These are phyloP conservation scores for Sinopyrophorus schimmeli DNA, from an alignment of 2,888 invertebrate species.

Conservation along the genomic window DNA sequence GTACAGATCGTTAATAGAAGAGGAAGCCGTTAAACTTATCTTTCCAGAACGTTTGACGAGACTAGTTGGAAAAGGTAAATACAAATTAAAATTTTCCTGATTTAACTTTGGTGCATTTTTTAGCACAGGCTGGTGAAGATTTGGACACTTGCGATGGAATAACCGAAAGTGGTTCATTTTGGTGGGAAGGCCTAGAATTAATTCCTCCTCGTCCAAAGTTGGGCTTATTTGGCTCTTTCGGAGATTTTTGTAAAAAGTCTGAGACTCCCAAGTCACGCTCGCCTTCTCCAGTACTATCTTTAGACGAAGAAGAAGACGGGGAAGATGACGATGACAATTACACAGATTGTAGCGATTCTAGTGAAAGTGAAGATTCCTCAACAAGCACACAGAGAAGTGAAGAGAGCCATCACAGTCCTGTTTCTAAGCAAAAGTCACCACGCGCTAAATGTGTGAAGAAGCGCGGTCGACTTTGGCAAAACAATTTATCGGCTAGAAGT, in stretches of 20 bases:
- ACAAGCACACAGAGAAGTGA: slow-evolving; percentile 42
- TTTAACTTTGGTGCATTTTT: background rate
- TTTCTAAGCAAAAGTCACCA: slow-evolving; percentile 25
- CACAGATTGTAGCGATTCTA: slow-evolving; percentile 18
- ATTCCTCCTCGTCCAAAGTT: slow-evolving; percentile 65
- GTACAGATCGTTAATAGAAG: slow-evolving; percentile 64
- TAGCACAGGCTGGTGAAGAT: slow-evolving; percentile 21
- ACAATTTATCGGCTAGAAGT: slow-evolving; percentile 75
- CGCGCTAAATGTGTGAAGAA: slow-evolving; percentile 38
- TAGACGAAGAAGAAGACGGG: background rate
- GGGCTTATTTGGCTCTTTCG: slow-evolving; percentile 61
- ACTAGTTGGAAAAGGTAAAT: slow-evolving; percentile 63
- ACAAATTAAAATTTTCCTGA: background rate
- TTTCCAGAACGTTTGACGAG: slow-evolving; percentile 71
- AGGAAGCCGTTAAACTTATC: slow-evolving; percentile 68
- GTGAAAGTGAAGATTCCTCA: slow-evolving; percentile 20
- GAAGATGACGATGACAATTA: slow-evolving; percentile 19
- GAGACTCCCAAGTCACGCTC: background rate
- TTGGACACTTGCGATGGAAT: slow-evolving; percentile 57
- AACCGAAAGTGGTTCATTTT: slow-evolving; percentile 59
- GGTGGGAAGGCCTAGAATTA: slow-evolving; percentile 74
- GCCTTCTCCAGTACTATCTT: slow-evolving; percentile 8
- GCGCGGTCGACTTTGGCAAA: slow-evolving; percentile 70
- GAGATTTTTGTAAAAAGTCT: slow-evolving; percentile 6
- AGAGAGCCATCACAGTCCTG: slow-evolving; percentile 40